These are phyloP conservation scores for Zaprionus lachaisei DNA, from an alignment of 1,140 invertebrate species.

Conservation along the genomic window DNA sequence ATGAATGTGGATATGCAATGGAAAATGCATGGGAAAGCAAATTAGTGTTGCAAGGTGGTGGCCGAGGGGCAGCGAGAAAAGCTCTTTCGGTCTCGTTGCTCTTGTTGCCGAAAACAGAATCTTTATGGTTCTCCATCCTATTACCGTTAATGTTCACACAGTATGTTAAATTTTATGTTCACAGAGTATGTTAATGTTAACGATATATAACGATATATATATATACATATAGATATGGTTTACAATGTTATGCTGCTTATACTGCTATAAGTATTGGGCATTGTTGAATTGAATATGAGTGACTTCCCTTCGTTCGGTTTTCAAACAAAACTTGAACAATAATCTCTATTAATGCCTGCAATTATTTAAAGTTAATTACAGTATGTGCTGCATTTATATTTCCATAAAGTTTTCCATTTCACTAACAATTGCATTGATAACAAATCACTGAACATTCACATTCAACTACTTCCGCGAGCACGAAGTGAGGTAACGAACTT, in stretches of 20 bases:
- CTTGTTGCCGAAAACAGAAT: no score
- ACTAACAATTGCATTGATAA: constrained; percentile 2
- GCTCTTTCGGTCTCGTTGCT: neutral
- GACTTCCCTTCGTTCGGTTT: no score
- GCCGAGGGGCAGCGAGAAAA: neutral
- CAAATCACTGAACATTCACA: constrained; percentile 38
- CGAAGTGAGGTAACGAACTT: constrained; percentile 60
- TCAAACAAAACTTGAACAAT: neutral
- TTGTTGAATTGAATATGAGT: no score
- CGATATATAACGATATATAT: neutral
- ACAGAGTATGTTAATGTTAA: no score
- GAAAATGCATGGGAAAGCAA: constrained; percentile 7
- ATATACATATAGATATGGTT: neutral
- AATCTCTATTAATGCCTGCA: neutral
- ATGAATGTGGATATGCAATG: neutral
- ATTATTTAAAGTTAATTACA: neutral
- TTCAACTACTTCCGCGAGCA: constrained; percentile 54
- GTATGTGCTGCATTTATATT: constrained; percentile 2
- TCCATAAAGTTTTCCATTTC: neutral
- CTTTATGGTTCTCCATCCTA: no score
- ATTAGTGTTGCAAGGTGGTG: neutral
- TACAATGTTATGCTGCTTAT: no score
- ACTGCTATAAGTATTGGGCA: no score
- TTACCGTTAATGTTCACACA: no score
- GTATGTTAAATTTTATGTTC: no score